phyloP scores from a whole-genome alignment of 2,888 invertebrate species.

The Tachina fera region DNA sequence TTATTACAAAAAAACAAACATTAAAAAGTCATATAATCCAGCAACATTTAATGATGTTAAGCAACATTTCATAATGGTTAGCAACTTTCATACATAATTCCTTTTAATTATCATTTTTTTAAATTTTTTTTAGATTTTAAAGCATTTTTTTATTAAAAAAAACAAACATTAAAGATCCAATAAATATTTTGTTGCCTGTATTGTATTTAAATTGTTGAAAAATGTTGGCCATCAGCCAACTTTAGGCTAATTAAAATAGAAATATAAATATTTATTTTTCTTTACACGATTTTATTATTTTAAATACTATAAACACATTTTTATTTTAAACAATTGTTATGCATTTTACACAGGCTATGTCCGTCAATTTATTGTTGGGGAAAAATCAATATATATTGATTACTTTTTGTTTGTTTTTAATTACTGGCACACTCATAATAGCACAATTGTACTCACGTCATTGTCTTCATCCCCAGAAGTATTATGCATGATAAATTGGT shows the following conservation, averaged over 20 bases:
- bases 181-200: no score
- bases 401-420: not conserved
- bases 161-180: no score
- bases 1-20: no score
- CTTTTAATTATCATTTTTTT: no score
- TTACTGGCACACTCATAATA: not conserved
- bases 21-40: no score
- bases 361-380: not conserved
- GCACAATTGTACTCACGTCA: constrained; percentile 54
- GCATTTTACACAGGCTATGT: not conserved
- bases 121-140: no score
- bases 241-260: not conserved
- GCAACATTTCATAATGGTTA: no score
- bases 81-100: no score
- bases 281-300: not conserved
- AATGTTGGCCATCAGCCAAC: not conserved
- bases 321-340: not conserved
- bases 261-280: not conserved
- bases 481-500: constrained; percentile 41
- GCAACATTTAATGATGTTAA: no score
- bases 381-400: constrained; percentile 54
- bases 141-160: no score
- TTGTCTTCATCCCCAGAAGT: constrained; percentile 41
- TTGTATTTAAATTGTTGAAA: not conserved
- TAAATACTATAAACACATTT: not conserved